Evolutionary conservation across 2,888 invertebrate species (phyloP), one percentile per base, ranked within the genome.

Genomic region (Platycheirus rosarum): DNA sequence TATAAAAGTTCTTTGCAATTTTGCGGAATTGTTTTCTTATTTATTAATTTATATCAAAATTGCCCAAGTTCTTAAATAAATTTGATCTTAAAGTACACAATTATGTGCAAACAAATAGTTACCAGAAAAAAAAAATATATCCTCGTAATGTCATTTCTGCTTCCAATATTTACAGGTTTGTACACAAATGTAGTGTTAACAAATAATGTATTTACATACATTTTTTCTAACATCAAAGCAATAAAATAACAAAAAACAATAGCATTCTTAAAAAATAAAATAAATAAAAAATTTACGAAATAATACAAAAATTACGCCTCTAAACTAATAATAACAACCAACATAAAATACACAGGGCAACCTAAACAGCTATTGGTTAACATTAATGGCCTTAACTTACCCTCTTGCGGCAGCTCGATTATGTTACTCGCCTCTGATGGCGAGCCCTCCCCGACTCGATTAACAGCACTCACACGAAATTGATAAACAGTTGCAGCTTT

Each of bases 401-500:
- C 97, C 94, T 98, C 98, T 92, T 98, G 98, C 0, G 99, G 99
- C 86, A 99, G 92, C 86, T 96, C 95, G 65, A 99, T 93, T 63
- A 96, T 93, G 87, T 97, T 97, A 85, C 97, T 97, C 0, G 98
- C 95, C 75, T 95, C 95, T 0, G 98, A 98, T 1, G 97, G 94
- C 0, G 95, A 94, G 2, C 99, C 98, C 89, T 98, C 97, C 0
- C 99, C 99, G 0, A 98, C 98, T 57, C 95, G 95, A 91, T 99
- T 99, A 9, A 98, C 95, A 11, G 99, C 98, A 84, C 96, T 96
- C n/a, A 99, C 96, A 82, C 98, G 93, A 91, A 99, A 99, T 90
- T 98, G 97, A 90, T 99, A 99, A 0, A 96, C 95, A 0, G 97
- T 95, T 0, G 98, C 98, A 0, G 99, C 98, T 90, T 97, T 97